Conservation (phyloP, 2,888 invertebrate genomes). For the Nasonia oneida region DNA sequence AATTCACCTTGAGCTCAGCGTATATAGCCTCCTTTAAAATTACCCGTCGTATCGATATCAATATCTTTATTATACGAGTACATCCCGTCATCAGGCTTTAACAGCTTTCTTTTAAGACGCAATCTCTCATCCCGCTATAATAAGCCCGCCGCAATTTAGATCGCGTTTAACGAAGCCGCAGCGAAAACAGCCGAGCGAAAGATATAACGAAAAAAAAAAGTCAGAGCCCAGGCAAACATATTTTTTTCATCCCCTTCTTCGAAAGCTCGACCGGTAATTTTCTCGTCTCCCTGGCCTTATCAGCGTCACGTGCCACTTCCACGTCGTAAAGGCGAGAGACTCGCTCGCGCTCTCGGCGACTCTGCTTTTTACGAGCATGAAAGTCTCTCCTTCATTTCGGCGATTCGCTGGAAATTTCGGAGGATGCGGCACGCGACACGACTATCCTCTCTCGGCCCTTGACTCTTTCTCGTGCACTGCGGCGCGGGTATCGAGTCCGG, state of each 20-base stretch:
- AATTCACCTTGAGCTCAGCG: not conserved
- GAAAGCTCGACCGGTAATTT: constrained; percentile 30
- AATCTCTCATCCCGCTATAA: not conserved
- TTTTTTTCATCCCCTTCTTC: constrained; percentile 35
- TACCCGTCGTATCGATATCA: not conserved
- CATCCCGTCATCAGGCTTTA: not conserved
- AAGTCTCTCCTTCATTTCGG: constrained; percentile 29
- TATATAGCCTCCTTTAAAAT: not conserved
- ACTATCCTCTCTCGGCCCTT: constrained; percentile 3
- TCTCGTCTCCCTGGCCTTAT: constrained; percentile 39
- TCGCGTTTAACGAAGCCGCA: not conserved
- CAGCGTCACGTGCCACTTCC: constrained; percentile 37
- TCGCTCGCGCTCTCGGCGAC: not conserved
- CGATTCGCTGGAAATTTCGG: constrained; percentile 25
- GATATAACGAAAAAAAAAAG: constrained; percentile 3
- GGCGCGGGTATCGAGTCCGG: constrained; percentile 23
- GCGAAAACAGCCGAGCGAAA: not conserved
- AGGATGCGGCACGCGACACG: constrained; percentile 10
- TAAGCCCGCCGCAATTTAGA: constrained; percentile 38
- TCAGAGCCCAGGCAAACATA: constrained; percentile 22
- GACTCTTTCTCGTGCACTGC: not conserved
- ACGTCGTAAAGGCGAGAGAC: constrained; percentile 42
- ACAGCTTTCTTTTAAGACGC: not conserved
- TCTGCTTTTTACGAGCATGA: constrained; percentile 41
- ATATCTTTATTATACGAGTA: not conserved